Evolutionary conservation across 2,797 vertebrate species (phyloP).

Genomic region (Darevskia nairensis): DNA sequence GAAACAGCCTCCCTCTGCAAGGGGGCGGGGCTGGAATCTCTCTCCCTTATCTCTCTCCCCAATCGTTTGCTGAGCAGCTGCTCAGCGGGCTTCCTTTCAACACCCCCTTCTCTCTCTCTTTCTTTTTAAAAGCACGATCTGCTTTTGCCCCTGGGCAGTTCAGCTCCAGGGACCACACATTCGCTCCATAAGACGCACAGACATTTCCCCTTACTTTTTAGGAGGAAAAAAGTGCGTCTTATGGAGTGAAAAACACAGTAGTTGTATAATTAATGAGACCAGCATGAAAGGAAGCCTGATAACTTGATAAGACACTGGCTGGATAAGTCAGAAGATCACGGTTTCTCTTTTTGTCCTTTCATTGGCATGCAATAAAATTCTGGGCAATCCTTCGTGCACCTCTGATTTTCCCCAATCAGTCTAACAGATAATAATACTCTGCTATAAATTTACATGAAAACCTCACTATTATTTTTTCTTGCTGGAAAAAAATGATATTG

Average conservation of each 20-base stretch:
- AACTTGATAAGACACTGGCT: neutral
- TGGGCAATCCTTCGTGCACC: neutral
- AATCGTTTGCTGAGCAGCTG: no score
- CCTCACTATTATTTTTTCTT: neutral
- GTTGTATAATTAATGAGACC: slow-evolving; percentile 18
- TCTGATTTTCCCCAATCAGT: neutral
- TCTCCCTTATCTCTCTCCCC: no score
- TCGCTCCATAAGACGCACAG: no score
- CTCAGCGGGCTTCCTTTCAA: no score
- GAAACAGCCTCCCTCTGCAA: no score
- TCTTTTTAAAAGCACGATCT: no score
- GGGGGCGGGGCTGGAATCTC: no score
- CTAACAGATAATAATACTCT: neutral
- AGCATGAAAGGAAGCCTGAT: neutral
- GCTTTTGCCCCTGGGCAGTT: no score
- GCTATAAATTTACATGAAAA: neutral
- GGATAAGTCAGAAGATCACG: slow-evolving; percentile 32
- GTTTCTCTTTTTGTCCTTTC: neutral
- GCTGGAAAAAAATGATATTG: slow-evolving; percentile 21
- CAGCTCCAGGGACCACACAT: no score
- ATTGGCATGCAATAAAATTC: slow-evolving; percentile 25
- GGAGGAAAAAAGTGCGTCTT: no score
- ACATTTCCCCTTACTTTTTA: no score
- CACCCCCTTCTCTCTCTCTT: no score
- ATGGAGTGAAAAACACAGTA: neutral